Conservation (phyloP, 2,113 vertebrate genomes). For the Sebastes fasciatus region DNA sequence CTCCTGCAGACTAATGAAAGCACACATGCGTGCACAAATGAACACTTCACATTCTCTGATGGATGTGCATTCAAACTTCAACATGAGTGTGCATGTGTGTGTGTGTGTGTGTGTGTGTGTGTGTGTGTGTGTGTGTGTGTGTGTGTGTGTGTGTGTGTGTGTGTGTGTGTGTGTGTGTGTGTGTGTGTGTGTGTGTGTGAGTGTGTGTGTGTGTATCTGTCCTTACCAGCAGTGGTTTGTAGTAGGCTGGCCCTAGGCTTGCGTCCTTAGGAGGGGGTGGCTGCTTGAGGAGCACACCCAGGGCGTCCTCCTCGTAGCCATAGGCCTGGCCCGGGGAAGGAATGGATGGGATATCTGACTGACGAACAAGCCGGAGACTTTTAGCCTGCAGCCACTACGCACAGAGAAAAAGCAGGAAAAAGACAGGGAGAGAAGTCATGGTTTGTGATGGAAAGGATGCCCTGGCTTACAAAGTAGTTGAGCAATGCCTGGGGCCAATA, state of each 20-base stretch:
- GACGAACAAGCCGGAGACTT: slow-evolving; percentile 56
- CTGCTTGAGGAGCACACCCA: slow-evolving; percentile 78
- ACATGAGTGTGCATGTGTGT: slow-evolving; percentile 10
- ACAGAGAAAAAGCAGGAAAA: slow-evolving; percentile 16
- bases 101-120: slow-evolving; percentile 10
- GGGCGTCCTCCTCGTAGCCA: slow-evolving; percentile 84
- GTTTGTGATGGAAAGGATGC: slow-evolving; percentile 33
- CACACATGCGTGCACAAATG: slow-evolving; percentile 51
- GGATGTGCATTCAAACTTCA: slow-evolving; percentile 42
- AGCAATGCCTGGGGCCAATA: slow-evolving; percentile 54
- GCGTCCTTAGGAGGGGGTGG: slow-evolving; percentile 75
- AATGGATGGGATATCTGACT: slow-evolving; percentile 83
- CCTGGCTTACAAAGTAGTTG: slow-evolving; percentile 49
- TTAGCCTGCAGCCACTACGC: slow-evolving; percentile 66
- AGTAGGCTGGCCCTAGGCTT: slow-evolving; percentile 86
- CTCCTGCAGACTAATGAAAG: slow-evolving; percentile 58
- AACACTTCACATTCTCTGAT: slow-evolving; percentile 52
- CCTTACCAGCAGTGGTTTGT: slow-evolving; percentile 81
- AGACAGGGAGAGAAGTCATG: slow-evolving; percentile 42
- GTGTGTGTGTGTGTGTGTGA: slow-evolving; percentile 19
- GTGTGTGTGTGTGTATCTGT: slow-evolving; percentile 24
- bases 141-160: slow-evolving; percentile 21
- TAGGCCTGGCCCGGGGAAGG: slow-evolving; percentile 82
- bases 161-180: slow-evolving; percentile 4
- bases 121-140: slow-evolving; percentile 27